Evolutionary conservation across 2,797 vertebrate species (phyloP).

Genomic region (Mergus octosetaceus): DNA sequence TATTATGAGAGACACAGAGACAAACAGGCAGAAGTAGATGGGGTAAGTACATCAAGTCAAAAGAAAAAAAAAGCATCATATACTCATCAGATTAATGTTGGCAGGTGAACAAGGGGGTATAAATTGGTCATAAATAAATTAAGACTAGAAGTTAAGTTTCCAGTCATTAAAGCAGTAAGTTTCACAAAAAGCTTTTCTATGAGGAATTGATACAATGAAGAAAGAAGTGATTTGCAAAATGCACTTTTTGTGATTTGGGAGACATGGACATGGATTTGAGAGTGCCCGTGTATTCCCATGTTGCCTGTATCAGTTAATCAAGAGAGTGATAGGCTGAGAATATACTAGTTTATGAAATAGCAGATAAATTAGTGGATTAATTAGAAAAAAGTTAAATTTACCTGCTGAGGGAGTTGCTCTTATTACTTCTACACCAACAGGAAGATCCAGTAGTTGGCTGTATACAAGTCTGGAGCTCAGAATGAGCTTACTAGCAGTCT

Average conservation of each 20-base stretch:
- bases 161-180: neutral
- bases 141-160: neutral
- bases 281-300: neutral
- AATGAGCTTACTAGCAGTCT: slow-evolving; percentile 98
- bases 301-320: neutral
- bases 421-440: slow-evolving; percentile 91
- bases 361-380: neutral
- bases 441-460: slow-evolving; percentile 90
- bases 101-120: neutral
- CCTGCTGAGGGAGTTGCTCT: slow-evolving; percentile 97
- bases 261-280: neutral
- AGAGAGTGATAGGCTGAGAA: neutral
- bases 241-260: neutral
- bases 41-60: neutral
- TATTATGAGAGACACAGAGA: neutral
- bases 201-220: neutral
- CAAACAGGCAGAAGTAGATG: neutral
- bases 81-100: neutral
- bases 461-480: slow-evolving; percentile 95
- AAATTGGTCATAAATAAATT: neutral
- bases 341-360: neutral
- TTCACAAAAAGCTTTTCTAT: neutral
- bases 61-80: neutral
- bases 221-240: neutral
- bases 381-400: slow-evolving; percentile 46